Base-by-base conservation (phyloP, 2,888 invertebrate species). In the Ischnus inquisitorius region DNA sequence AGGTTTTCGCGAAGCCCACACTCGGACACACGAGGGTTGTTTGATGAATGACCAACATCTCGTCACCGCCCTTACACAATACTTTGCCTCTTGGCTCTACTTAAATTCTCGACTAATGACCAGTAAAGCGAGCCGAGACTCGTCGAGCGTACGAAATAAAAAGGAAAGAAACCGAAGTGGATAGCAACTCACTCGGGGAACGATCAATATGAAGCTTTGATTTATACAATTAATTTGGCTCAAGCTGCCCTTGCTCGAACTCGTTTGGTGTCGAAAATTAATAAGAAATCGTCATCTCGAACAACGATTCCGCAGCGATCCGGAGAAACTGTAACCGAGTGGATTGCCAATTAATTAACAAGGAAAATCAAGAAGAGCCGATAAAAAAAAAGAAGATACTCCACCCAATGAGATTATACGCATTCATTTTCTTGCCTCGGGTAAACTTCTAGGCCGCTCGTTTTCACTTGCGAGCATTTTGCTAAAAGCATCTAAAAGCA, bases 1-100 rank as follows among this genome's bases (percentile, higher is more conserved):
- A 14, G 69, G 79, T 60, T 82, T 69, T 69, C 41, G 74, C 64
- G 39, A n/a, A 69, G 62, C 22, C 77, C 68, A 60, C 54, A 54
- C 22, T 54, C 54, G 19, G 19, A 62, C 69, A 43, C 39, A 46
- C 28, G 48, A 41, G 48, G 57, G 76, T 57, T 68, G 78, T 71
- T 84, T 82, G 81, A 79, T 64, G 79, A 71, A 84, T 71, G 79
- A 72, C 72, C 65, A 76, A 71, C 71, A 75, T 71, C 62, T 64
- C 64, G 60, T 74, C 46, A 43, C n/a, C 72, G 57, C 60, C 72
- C 34, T 72, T 65, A 22, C 57, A 16, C 41, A 60, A 43, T 43
- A 22, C 43, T 57, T 57, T 57, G 16, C 72, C 67, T 43, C 57
- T 51, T 62, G 22, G 46, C 39, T 43, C 12, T 34, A 51, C 64